Base-by-base conservation (phyloP, 2,888 invertebrate genomes). In the Stegana nigrithorax region DNA sequence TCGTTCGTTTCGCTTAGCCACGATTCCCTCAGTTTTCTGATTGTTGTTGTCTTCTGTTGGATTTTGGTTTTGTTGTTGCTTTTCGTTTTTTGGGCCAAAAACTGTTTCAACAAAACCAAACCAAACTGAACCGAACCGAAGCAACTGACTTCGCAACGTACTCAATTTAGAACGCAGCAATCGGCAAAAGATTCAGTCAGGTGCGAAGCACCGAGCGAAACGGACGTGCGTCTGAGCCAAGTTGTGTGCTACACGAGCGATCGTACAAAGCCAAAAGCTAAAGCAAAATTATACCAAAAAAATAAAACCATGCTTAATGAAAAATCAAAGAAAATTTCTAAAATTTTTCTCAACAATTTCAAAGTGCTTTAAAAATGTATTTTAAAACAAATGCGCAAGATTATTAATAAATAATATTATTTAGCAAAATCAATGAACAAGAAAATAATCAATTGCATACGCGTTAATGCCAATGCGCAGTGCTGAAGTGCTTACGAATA, bases 121-220 rank as follows among this genome's bases (percentile, higher is more conserved):
- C 12, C 36, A 7, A 8, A 1, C 58, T 66, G 50, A 50, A 66
- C 47, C 78, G 72, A 65, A 23, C n/a, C n/a, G n/a, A n/a, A n/a
- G n/a, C 29, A 64, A 57, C 17, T 39, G 14, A 44, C 80, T 80
- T 80, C 75, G 72, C 80, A 73, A 70, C 72, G 70, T 76, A 68
- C 81, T 81, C 77, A 81, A 73, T 82, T 80, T 78, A 83, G 82
- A 81, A 83, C 73, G 69, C 73, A 73, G 74, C 73, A 73, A 82
- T 73, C 75, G 73, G 73, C 71, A 67, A 80, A 79, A 83, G 81
- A 83, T 83, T 86, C 85, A 86, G 84, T 86, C 84, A 85, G 84
- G 83, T 85, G 84, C 84, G 81, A 83, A 83, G 84, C 85, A 85
- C 85, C 86, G 81, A 81, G 78, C 80, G 79, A 81, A 79, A 81